Evolutionary conservation across 2,113 vertebrate genomes (phyloP).

Genomic region (Microcebus tavaratra): DNA sequence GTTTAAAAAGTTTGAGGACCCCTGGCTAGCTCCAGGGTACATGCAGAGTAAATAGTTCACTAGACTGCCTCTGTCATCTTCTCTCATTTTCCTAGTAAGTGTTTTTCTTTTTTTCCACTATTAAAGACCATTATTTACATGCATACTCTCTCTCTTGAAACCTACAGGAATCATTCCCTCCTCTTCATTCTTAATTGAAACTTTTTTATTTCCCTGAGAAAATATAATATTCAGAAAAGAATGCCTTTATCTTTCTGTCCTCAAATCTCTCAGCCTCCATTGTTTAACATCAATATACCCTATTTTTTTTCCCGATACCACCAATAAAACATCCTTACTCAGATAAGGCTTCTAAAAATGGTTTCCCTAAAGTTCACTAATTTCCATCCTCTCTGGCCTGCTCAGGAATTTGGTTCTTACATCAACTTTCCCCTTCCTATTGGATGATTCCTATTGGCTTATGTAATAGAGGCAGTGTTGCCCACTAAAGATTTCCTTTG

Average conservation of each 20-base stretch:
- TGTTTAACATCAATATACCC: not conserved
- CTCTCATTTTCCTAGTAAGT: not conserved
- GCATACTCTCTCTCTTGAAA: not conserved
- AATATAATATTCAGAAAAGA: not conserved
- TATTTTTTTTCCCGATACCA: not conserved
- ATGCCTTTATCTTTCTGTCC: not conserved
- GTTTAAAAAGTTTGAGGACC: no score
- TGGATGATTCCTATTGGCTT: not conserved
- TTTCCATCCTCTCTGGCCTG: not conserved
- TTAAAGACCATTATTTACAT: not conserved
- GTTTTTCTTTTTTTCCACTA: not conserved
- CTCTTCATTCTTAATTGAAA: not conserved
- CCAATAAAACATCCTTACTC: not conserved
- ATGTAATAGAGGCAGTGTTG: not conserved
- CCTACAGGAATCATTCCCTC: not conserved
- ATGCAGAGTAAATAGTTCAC: not conserved
- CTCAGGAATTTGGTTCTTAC: not conserved
- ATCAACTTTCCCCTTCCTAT: not conserved
- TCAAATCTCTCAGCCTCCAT: not conserved
- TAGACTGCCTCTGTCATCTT: not conserved
- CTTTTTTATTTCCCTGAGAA: not conserved
- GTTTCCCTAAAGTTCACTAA: not conserved
- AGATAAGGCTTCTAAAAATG: not conserved
- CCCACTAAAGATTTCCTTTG: not conserved
- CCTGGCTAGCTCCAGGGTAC: not conserved